phyloP scores from a whole-genome alignment of 2,113 vertebrate genomes.

The Ancistrus triradiatus region DNA sequence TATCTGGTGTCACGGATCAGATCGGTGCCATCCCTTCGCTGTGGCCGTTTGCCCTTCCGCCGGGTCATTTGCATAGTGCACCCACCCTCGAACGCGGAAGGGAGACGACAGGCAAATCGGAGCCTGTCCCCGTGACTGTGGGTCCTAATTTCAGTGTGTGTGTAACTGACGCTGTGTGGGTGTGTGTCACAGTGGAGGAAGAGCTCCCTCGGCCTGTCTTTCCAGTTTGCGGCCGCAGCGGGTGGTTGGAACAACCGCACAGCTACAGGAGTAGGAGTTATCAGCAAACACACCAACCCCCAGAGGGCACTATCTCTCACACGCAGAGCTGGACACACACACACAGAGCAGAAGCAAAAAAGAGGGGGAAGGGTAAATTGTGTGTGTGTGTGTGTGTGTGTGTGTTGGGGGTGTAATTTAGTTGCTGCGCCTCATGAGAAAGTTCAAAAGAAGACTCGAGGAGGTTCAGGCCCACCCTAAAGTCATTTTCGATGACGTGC shows the following conservation, averaged over 20 bases:
- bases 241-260: too few species aligned
- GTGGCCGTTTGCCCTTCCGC: constrained; percentile 13
- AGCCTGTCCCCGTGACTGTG: constrained; percentile 4
- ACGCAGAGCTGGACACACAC: not conserved
- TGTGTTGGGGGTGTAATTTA: not conserved
- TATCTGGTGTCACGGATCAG: constrained; percentile 32
- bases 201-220: constrained; percentile 35
- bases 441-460: constrained; percentile 3
- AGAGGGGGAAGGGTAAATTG: not conserved
- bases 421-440: not conserved
- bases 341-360: not conserved
- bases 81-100: constrained; percentile 7
- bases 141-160: constrained; percentile 21
- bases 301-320: constrained; percentile 26
- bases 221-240: constrained; percentile 36
- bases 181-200: constrained; percentile 18
- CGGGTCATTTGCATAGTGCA: constrained; percentile 34
- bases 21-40: constrained; percentile 22
- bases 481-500: not conserved
- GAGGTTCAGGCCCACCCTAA: not conserved
- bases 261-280: not conserved
- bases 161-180: constrained; percentile 38
- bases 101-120: constrained; percentile 36
- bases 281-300: constrained; percentile 5
- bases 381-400: not conserved